Evolutionary conservation across 2,113 vertebrate genomes (phyloP).

Genomic region (Paedocypris sp.): DNA sequence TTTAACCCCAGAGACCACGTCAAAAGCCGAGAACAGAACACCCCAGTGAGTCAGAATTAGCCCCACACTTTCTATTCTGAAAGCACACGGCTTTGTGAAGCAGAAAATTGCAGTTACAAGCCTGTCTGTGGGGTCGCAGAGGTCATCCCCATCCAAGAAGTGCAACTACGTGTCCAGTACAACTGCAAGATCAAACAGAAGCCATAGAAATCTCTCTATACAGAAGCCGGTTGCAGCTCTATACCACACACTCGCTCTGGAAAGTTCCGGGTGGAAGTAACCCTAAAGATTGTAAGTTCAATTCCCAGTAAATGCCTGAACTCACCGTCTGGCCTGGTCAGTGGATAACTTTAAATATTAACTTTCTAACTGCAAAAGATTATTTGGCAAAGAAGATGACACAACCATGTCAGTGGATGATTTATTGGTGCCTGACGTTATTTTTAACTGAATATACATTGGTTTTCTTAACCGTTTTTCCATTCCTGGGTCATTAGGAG

Average conservation of each 20-base stretch:
- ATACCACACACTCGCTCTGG: not conserved
- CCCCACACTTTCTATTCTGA: conserved; percentile 11
- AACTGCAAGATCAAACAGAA: conserved; percentile 1
- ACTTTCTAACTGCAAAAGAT: too few species aligned
- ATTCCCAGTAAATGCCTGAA: too few species aligned
- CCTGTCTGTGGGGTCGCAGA: conserved; percentile 7
- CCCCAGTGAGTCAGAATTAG: conserved; percentile 15
- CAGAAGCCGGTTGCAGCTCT: conserved; percentile 1
- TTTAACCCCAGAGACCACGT: conserved; percentile 13
- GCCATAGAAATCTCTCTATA: not conserved
- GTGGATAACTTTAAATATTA: too few species aligned
- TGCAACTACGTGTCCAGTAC: conserved; percentile 6
- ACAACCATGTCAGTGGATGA: too few species aligned
- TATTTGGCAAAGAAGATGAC: too few species aligned
- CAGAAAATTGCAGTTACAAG: conserved; percentile 32
- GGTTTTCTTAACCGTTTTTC: too few species aligned
- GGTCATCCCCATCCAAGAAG: conserved; percentile 14
- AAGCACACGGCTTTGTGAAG: conserved; percentile 23
- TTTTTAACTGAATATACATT: too few species aligned
- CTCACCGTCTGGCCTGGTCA: too few species aligned
- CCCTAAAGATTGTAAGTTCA: too few species aligned
- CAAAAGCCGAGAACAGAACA: conserved; percentile 14
- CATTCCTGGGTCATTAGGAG: too few species aligned
- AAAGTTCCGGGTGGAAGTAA: too few species aligned
- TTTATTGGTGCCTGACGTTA: too few species aligned